phyloP scores from a whole-genome alignment of 2,888 invertebrate species.

The Sphinx pinastri region DNA sequence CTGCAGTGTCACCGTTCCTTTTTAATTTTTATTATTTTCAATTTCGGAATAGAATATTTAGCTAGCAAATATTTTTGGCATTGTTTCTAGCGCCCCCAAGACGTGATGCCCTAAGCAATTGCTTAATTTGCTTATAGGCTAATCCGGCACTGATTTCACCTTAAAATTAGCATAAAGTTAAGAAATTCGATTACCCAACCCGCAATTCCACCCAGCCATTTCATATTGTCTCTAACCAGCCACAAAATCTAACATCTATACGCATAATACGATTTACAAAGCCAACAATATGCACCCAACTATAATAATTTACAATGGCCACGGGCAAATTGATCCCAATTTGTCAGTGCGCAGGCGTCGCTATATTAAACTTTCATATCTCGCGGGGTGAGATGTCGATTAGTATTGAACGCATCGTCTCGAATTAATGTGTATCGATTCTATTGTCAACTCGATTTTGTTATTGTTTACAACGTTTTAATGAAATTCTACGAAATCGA shows the following conservation, averaged over 20 bases:
- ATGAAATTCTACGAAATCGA: neutral
- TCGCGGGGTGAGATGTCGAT: constrained; percentile 16
- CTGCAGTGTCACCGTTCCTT: no score
- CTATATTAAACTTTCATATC: constrained; percentile 48
- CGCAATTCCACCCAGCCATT: neutral
- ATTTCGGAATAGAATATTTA: no score
- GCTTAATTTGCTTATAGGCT: no score
- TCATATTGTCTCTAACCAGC: neutral
- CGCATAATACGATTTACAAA: constrained; percentile 9
- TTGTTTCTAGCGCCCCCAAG: no score
- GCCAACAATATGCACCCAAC: constrained; percentile 29
- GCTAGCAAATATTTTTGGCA: no score
- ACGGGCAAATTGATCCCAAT: constrained; percentile 57
- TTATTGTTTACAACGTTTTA: constrained; percentile 9
- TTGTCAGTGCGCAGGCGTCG: constrained; percentile 55
- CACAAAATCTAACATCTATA: neutral
- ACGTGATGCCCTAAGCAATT: no score
- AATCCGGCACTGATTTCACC: no score
- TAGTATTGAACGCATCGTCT: constrained; percentile 19
- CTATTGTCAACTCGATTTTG: neutral
- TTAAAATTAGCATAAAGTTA: neutral
- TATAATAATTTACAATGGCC: constrained; percentile 39
- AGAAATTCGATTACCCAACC: neutral
- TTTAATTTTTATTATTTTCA: no score
- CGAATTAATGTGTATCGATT: constrained; percentile 5